These are phyloP conservation scores for Emys orbicularis DNA, from an alignment of 2,797 vertebrate species.

Conservation along the genomic window DNA sequence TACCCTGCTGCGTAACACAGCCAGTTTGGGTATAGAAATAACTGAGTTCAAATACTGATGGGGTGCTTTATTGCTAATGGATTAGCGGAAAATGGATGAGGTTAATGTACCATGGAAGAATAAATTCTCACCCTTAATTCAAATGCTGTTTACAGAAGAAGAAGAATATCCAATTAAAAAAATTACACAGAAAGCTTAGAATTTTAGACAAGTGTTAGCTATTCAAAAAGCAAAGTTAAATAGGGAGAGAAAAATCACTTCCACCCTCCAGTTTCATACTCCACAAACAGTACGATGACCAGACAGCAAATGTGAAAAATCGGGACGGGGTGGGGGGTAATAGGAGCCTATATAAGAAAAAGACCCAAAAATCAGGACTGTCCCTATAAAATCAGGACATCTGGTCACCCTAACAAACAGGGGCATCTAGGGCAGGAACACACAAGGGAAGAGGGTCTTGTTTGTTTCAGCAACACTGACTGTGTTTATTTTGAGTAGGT, in stretches of 20 bases:
- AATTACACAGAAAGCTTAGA: not conserved
- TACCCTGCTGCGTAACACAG: not conserved
- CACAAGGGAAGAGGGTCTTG: not conserved
- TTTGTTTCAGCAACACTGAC: not conserved
- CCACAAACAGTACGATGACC: too few relatives aligned
- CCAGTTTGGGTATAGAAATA: not conserved
- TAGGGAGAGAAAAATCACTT: not conserved
- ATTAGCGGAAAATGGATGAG: not conserved
- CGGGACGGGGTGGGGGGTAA: too few relatives aligned
- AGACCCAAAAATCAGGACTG: too few relatives aligned
- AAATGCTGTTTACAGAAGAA: not conserved
- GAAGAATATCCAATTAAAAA: not conserved
- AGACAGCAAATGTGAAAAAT: too few relatives aligned
- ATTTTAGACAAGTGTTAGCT: not conserved
- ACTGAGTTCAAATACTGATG: not conserved
- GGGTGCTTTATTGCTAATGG: not conserved
- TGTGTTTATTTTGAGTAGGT: not conserved
- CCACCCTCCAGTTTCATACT: not conserved
- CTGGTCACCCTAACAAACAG: too few relatives aligned
- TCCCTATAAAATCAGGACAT: too few relatives aligned
- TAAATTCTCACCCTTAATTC: not conserved
- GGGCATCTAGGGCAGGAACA: not conserved
- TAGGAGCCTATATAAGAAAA: too few relatives aligned
- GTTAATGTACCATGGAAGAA: not conserved
- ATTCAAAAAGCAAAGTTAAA: not conserved